Conservation (phyloP, 2,888 invertebrate genomes). For the Kuschelorhynchus macadamiae region DNA sequence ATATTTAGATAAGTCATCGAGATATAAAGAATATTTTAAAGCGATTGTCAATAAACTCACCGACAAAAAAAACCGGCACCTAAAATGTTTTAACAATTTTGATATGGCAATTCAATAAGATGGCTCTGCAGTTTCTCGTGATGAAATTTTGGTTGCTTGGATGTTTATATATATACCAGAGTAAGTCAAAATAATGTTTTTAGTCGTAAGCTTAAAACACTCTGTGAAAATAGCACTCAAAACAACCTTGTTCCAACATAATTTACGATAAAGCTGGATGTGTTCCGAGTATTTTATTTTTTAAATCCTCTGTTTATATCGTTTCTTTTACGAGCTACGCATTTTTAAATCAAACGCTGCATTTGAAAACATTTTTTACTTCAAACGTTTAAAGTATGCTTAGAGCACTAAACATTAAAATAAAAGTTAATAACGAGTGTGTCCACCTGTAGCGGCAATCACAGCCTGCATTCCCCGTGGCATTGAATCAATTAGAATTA, state of each 20-base stretch:
- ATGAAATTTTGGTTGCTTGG: background rate
- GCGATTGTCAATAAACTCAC: too few relatives aligned
- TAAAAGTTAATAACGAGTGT: background rate
- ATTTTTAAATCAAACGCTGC: background rate
- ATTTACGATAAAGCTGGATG: conserved; percentile 1
- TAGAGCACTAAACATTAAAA: too few relatives aligned
- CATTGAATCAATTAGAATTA: background rate
- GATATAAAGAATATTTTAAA: too few relatives aligned
- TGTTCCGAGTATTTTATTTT: background rate
- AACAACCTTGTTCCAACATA: background rate
- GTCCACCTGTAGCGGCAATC: background rate
- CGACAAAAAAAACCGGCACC: too few relatives aligned
- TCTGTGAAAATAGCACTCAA: background rate
- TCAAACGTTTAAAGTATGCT: too few relatives aligned
- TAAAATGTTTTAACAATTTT: too few relatives aligned
- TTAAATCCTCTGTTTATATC: background rate
- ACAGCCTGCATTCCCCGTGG: background rate
- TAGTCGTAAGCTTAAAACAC: background rate
- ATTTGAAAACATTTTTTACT: too few relatives aligned
- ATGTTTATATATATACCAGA: too few relatives aligned
- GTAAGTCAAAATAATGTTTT: background rate
- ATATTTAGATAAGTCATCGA: too few relatives aligned
- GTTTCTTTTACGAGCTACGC: background rate
- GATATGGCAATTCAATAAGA: background rate
- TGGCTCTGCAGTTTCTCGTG: background rate